Base-by-base conservation (phyloP, 2,797 vertebrate genomes). In the Basileuterus tristriatus region DNA sequence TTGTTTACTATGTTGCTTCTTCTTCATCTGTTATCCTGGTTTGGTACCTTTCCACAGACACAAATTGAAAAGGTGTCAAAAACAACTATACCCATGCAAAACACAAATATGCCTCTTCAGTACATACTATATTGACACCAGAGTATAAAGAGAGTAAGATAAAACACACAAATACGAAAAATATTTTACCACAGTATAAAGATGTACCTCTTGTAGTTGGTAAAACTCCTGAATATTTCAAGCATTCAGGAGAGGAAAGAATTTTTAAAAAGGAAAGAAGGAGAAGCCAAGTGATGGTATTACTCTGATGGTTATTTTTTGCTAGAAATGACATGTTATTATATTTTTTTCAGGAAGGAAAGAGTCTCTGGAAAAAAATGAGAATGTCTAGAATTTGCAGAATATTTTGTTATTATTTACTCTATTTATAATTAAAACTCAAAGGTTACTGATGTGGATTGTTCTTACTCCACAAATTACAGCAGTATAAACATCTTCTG, bases 241-340 rank as follows among this genome's bases (percentile, higher is more conserved):
- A 93, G 59, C 41, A 47, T 79, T 71, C 70, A 88, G 32, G 46
- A 30, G 37, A 53, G 26, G 27, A 39, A 37, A 26, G 1, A 44
- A 34, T 23, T 49, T 55, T 62, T 77, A 2, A 49, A n/a, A 87
- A 71, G 32, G 46, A 36, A 12, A 6, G 60, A 50, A 74, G 3
- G 4, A 79, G 16, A 82, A 84, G 12, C 10, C 47, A 76, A 74
- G 21, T 65, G 87, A 94, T 15, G 12, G 7, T 9, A 78, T 65
- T 91, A 37, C 16, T 64, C 19, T 72, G 9, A 77, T 79, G 43
- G 23, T 4, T 58, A 22, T 70, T 91, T 92, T 69, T 88, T 70
- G 30, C 17, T 80, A 94, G 50, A 95, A 96, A 95, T 76, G 16
- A 93, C 32, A 89, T 60, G 29, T 53, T 69, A 67, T 26, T 47